Evolutionary conservation across 2,797 vertebrate species (phyloP).

Genomic region (Uromys caudimaculatus): DNA sequence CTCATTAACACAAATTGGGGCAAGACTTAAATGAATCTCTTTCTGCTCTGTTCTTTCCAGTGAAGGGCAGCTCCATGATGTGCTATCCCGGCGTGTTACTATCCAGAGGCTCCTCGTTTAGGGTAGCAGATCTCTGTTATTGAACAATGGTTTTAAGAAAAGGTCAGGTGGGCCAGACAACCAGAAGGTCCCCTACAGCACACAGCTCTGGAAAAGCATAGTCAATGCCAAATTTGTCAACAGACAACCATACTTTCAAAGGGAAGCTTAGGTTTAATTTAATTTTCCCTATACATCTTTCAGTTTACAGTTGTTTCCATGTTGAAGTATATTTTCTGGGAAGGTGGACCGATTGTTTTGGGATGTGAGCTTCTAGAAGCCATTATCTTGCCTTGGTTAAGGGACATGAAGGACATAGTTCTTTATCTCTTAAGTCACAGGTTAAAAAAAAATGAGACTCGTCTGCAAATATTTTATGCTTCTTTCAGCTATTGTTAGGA

Average conservation of each 20-base stretch:
- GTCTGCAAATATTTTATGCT: constrained; percentile 61
- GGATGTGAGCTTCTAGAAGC: neutral
- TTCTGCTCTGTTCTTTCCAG: neutral
- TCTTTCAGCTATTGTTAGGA: constrained; percentile 65
- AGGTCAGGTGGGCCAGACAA: neutral
- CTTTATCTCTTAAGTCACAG: constrained; percentile 23
- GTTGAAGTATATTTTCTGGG: neutral
- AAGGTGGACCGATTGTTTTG: neutral
- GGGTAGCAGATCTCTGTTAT: neutral
- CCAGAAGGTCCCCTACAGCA: neutral
- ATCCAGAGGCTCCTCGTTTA: neutral
- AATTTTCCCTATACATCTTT: neutral
- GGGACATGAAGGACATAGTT: neutral
- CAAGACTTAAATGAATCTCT: neutral
- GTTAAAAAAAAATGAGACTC: constrained; percentile 60
- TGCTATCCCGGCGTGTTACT: neutral
- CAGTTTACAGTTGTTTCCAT: neutral
- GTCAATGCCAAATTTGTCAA: neutral
- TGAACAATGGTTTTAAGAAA: neutral
- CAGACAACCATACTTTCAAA: neutral
- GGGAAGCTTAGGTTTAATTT: neutral
- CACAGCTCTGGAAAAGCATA: neutral
- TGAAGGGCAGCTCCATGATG: neutral
- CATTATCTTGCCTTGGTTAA: constrained; percentile 7
- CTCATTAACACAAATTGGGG: constrained; percentile 5